Percentiles rank a stretch among this genome's conserved stretches.
Evolutionary conservation across 2,888 invertebrate species (phyloP).

Genomic region (Mystacides longicornis): DNA sequence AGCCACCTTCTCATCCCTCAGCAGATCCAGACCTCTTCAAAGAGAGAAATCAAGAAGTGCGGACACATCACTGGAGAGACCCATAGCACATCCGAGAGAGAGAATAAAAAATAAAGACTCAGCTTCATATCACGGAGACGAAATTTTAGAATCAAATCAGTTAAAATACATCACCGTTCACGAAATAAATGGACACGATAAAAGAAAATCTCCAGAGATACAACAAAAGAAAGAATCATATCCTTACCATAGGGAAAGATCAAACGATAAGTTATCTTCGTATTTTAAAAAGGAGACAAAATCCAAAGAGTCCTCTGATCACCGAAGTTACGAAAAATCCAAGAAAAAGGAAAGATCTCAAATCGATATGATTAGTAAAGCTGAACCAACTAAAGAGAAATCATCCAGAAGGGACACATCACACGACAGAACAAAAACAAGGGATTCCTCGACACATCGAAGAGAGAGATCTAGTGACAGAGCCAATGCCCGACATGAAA

Average conservation of each 20-base stretch:
- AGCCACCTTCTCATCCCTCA: constrained; percentile 21
- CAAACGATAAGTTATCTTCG: constrained; percentile 2
- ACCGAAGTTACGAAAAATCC: neutral
- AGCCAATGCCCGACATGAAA: neutral
- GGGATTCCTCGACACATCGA: constrained; percentile 11
- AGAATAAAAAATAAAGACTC: constrained; percentile 11
- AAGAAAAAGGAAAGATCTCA: constrained; percentile 8
- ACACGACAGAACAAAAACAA: constrained; percentile 5
- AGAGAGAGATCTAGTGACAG: constrained; percentile 18
- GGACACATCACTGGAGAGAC: constrained; percentile 23
- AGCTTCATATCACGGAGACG: constrained; percentile 11
- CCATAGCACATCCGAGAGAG: constrained; percentile 15
- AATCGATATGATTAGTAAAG: neutral
- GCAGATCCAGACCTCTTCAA: constrained; percentile 7
- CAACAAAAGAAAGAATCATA: constrained; percentile 5
- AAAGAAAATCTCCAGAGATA: neutral
- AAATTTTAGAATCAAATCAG: neutral
- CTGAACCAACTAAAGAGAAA: neutral
- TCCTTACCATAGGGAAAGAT: constrained; percentile 1
- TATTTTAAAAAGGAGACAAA: constrained; percentile 2
- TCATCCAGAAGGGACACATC: neutral
- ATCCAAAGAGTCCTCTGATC: constrained; percentile 5
- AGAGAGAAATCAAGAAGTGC: constrained; percentile 22
- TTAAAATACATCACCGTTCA: neutral
- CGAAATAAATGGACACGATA: neutral